phyloP scores from a whole-genome alignment of 2,113 vertebrate genomes.

The Sander vitreus region DNA sequence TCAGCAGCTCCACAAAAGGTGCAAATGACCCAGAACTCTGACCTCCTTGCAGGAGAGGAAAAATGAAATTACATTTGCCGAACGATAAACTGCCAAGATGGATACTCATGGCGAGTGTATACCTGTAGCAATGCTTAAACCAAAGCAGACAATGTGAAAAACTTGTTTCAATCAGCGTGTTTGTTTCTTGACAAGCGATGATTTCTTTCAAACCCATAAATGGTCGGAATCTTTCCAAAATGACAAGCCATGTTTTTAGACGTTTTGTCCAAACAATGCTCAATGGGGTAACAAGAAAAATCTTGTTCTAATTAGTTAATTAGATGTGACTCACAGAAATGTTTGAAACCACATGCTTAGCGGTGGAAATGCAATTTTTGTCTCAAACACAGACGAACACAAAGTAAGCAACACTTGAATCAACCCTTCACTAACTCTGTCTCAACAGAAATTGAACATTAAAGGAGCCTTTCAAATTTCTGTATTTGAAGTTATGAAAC shows the following conservation, averaged over 20 bases:
- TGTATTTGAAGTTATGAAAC: slow-evolving; percentile 15
- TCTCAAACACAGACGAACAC: background rate
- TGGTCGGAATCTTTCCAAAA: slow-evolving; percentile 17
- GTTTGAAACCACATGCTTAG: slow-evolving; percentile 20
- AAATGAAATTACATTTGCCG: background rate
- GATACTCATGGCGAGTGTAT: background rate
- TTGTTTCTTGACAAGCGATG: background rate
- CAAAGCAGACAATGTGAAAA: background rate
- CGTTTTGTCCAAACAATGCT: slow-evolving; percentile 1
- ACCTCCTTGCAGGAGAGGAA: background rate
- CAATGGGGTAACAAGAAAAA: slow-evolving; percentile 30
- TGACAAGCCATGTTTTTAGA: slow-evolving; percentile 3
- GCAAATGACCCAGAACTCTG: background rate
- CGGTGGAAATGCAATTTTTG: background rate
- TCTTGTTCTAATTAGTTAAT: slow-evolving; percentile 17
- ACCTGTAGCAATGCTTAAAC: background rate
- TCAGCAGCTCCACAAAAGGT: background rate
- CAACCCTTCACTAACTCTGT: background rate
- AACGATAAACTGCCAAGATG: background rate
- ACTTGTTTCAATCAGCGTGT: slow-evolving; percentile 12
- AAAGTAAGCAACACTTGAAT: background rate
- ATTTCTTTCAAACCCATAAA: slow-evolving; percentile 14
- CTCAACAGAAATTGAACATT: background rate
- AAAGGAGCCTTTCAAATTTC: background rate
- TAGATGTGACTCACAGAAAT: slow-evolving; percentile 4